phyloP scores from a whole-genome alignment of 2,888 invertebrate species.

The Clivina fossor region DNA sequence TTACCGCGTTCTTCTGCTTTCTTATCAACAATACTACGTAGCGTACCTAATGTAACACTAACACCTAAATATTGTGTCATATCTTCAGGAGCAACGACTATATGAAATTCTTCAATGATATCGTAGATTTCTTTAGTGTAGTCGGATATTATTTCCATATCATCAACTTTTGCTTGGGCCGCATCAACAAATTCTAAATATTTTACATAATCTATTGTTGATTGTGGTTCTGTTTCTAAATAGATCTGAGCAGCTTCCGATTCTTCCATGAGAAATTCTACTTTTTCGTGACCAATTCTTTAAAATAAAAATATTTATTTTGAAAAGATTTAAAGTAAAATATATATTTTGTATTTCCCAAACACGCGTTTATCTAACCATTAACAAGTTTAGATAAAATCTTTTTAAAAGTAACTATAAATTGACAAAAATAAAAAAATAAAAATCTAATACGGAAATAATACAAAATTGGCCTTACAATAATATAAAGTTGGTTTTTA shows the following conservation, averaged over 20 bases:
- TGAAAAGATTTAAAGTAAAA: no score
- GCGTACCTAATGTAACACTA: constrained; percentile 61
- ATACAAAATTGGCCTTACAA: no score
- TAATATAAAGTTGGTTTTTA: no score
- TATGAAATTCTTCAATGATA: constrained; percentile 77
- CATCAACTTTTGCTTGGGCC: constrained; percentile 65
- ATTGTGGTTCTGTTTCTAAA: constrained; percentile 65
- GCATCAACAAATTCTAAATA: constrained; percentile 72
- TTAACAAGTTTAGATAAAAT: no score
- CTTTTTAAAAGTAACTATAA: no score
- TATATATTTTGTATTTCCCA: no score
- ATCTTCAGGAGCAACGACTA: constrained; percentile 73
- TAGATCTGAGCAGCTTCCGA: constrained; percentile 66
- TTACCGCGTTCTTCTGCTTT: constrained; percentile 68
- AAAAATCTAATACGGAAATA: no score
- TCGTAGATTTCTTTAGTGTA: constrained; percentile 83
- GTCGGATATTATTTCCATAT: constrained; percentile 72
- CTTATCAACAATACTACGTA: constrained; percentile 71
- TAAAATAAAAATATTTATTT: constrained; percentile 25
- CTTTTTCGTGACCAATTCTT: constrained; percentile 66
- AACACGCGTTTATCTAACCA: no score
- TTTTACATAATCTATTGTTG: constrained; percentile 72
- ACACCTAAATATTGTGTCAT: constrained; percentile 65
- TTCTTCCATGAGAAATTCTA: constrained; percentile 58
- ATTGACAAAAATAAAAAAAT: no score